A percentile compares a stretch with the other conserved stretches of the same genome.
Evolutionary conservation across 2,888 invertebrate genomes (phyloP).

Genomic region (Tenthredo notha): DNA sequence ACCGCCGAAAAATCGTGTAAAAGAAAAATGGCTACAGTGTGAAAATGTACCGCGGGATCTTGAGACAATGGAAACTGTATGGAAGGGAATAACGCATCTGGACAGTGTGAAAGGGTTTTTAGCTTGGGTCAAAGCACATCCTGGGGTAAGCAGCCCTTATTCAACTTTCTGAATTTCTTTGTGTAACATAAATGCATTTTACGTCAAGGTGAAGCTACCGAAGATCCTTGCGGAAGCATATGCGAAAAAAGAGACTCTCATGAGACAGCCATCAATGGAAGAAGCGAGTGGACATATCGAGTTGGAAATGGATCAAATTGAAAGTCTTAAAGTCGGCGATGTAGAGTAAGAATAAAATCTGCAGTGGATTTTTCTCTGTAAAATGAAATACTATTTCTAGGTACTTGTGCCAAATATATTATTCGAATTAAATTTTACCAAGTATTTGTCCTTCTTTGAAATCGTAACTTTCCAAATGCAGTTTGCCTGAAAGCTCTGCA

Average conservation of each 20-base stretch:
- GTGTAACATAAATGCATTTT: not conserved
- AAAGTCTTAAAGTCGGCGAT: conserved; percentile 61
- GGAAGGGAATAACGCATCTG: conserved; percentile 83
- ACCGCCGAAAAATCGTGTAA: conserved; percentile 80
- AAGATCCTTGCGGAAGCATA: conserved; percentile 55
- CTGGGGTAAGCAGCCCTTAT: conserved; percentile 60
- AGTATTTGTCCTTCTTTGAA: not conserved
- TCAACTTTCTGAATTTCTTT: not conserved
- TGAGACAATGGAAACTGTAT: conserved; percentile 82
- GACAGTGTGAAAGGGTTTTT: conserved; percentile 70
- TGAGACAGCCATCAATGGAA: conserved; percentile 57
- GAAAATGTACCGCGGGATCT: conserved; percentile 81
- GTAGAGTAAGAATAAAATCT: not conserved
- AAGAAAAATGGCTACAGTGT: conserved; percentile 81
- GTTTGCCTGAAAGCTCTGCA: no score
- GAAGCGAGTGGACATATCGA: conserved; percentile 59
- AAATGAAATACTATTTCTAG: not conserved
- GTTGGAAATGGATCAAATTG: conserved; percentile 61
- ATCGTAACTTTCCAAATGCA: no score
- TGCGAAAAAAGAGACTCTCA: conserved; percentile 50
- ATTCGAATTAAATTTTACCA: not conserved
- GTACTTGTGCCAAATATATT: not conserved
- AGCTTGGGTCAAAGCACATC: conserved; percentile 66
- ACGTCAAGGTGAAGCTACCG: conserved; percentile 57
- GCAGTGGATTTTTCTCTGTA: not conserved